phyloP scores from a whole-genome alignment of 2,888 invertebrate genomes.

The Lycophotia porphyrea region DNA sequence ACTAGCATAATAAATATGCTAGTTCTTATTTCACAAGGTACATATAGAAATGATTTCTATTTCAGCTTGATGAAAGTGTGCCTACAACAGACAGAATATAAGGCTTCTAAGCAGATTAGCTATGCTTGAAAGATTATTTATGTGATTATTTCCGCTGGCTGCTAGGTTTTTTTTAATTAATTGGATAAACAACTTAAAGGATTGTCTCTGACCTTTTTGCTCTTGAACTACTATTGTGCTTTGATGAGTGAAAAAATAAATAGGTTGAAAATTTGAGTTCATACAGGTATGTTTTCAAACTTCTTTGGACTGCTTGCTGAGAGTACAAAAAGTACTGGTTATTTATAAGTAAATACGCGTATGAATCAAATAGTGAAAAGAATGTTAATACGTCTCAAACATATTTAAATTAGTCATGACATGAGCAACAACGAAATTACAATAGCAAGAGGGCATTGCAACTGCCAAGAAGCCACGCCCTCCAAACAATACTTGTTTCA shows the following conservation, averaged over 20 bases:
- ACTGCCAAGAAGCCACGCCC: constrained; percentile 61
- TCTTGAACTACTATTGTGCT: constrained; percentile 3
- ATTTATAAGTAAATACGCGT: background rate
- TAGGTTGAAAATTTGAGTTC: background rate
- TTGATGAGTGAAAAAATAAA: background rate
- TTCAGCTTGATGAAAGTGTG: constrained; percentile 1
- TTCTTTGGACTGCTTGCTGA: background rate
- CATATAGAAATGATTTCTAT: background rate
- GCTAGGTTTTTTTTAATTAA: constrained; percentile 55
- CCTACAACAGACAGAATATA: constrained; percentile 16
- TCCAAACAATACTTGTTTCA: constrained; percentile 20
- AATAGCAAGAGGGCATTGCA: constrained; percentile 3
- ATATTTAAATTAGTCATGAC: too few species aligned
- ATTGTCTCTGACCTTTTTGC: constrained; percentile 33
- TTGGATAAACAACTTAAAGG: constrained; percentile 42
- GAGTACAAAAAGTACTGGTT: background rate
- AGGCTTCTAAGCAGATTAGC: constrained; percentile 65
- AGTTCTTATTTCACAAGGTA: too few species aligned
- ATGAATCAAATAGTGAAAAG: background rate
- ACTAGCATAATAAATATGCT: too few species aligned
- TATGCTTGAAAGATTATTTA: constrained; percentile 28
- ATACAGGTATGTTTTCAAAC: background rate
- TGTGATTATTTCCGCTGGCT: constrained; percentile 31
- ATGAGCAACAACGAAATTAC: background rate
- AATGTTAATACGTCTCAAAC: background rate